Evolutionary conservation across 1,140 invertebrate species (phyloP).

Genomic region (Drosophila trapezifrons): DNA sequence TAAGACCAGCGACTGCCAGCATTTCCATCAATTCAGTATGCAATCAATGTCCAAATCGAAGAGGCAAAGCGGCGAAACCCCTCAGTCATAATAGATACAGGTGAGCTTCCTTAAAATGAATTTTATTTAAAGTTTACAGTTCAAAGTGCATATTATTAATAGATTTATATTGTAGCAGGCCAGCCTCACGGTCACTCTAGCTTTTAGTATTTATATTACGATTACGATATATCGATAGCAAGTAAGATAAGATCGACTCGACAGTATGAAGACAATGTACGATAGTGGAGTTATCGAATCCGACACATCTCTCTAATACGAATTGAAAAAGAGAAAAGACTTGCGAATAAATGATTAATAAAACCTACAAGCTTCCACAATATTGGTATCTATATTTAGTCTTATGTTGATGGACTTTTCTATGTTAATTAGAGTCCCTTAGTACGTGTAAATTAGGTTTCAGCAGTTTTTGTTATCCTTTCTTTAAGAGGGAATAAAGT

Average conservation of each 20-base stretch:
- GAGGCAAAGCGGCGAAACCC: constrained; percentile 60
- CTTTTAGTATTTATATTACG: too few relatives aligned
- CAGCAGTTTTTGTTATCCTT: neutral
- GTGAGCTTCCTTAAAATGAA: neutral
- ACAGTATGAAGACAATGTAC: too few relatives aligned
- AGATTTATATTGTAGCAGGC: too few relatives aligned
- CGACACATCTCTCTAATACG: too few relatives aligned
- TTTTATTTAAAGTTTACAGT: neutral
- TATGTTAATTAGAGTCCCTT: neutral
- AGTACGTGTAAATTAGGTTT: neutral
- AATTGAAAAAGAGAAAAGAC: too few relatives aligned
- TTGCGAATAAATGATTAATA: too few relatives aligned
- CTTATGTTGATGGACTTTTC: neutral
- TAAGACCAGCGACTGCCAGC: constrained; percentile 36
- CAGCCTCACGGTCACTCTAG: too few relatives aligned
- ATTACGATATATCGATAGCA: too few relatives aligned
- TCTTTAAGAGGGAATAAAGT: neutral
- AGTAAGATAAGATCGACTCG: too few relatives aligned
- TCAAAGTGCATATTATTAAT: too few relatives aligned
- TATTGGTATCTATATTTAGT: neutral
- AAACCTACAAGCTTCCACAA: too few relatives aligned
- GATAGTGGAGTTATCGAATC: too few relatives aligned
- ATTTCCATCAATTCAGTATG: constrained; percentile 78
- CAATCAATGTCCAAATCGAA: constrained; percentile 81
- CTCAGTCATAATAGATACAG: constrained; percentile 48